A percentile compares a stretch with the other conserved stretches of the same genome.
These are phyloP conservation scores for Thunnus albacares DNA, from an alignment of 2,797 vertebrate species.

Conservation along the genomic window DNA sequence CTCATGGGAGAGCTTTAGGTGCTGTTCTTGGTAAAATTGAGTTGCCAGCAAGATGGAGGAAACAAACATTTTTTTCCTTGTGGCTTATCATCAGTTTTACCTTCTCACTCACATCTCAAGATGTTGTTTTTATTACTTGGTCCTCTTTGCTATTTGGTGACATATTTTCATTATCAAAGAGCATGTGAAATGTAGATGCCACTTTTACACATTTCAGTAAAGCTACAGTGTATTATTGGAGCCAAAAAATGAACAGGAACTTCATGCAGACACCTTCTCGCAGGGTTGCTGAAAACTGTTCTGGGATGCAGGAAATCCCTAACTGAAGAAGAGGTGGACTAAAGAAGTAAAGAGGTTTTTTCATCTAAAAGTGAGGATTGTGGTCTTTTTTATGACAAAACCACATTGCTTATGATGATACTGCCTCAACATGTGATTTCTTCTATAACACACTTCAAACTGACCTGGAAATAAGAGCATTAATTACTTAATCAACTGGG, in stretches of 20 bases:
- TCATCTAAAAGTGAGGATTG: not conserved
- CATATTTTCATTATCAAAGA: not conserved
- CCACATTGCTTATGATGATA: not conserved
- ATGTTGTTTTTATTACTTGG: not conserved
- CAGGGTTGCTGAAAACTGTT: not conserved
- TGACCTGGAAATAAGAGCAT: too few relatives aligned
- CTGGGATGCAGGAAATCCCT: not conserved
- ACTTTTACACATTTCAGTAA: not conserved
- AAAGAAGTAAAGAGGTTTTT: not conserved
- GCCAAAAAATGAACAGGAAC: too few relatives aligned
- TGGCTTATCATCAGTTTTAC: not conserved
- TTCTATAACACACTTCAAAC: too few relatives aligned
- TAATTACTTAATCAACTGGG: too few relatives aligned
- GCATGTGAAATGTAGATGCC: not conserved
- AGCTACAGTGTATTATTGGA: not conserved
- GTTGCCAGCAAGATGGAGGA: not conserved
- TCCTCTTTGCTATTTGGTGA: not conserved
- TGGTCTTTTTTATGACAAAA: too few relatives aligned
- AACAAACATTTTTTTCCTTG: not conserved
- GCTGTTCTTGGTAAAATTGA: not conserved
- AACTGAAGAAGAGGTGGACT: not conserved
- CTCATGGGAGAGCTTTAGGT: not conserved
- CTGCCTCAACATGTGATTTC: too few relatives aligned
- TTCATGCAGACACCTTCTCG: not conserved
- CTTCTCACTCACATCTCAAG: too few relatives aligned